phyloP scores from a whole-genome alignment of 53 echinoderm and acorn worm species.

The Zoroaster sp. region DNA sequence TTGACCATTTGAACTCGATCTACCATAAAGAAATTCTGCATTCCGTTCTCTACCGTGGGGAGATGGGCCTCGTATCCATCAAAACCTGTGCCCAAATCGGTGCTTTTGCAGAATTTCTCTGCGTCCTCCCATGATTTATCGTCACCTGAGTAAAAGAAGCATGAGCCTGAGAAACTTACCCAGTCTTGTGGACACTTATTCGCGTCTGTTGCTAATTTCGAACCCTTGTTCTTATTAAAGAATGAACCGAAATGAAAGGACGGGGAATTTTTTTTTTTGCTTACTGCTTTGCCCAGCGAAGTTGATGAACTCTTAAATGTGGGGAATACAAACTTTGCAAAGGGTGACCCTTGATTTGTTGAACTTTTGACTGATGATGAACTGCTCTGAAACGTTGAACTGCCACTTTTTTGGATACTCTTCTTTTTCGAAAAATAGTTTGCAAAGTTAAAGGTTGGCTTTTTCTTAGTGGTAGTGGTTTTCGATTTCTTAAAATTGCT shows the following conservation, averaged over 20 bases:
- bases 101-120: neutral
- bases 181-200: neutral
- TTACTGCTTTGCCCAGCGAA: no score
- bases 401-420: no score
- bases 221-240: neutral
- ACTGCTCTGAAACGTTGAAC: no score
- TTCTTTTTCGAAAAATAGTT: neutral
- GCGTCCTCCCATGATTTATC: slow-evolving; percentile 8
- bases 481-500: neutral
- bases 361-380: no score
- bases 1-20: neutral
- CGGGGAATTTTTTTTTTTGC: no score
- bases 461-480: neutral
- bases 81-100: neutral
- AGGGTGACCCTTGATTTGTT: no score
- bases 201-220: neutral
- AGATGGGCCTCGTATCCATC: slow-evolving; percentile 12
- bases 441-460: neutral
- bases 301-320: no score
- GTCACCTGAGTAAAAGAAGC: neutral
- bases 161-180: neutral
- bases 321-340: no score
- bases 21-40: neutral
- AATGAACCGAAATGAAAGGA: no score
- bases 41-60: neutral